phyloP scores from a whole-genome alignment of 2,888 invertebrate genomes.

The Leucophenga maculata region DNA sequence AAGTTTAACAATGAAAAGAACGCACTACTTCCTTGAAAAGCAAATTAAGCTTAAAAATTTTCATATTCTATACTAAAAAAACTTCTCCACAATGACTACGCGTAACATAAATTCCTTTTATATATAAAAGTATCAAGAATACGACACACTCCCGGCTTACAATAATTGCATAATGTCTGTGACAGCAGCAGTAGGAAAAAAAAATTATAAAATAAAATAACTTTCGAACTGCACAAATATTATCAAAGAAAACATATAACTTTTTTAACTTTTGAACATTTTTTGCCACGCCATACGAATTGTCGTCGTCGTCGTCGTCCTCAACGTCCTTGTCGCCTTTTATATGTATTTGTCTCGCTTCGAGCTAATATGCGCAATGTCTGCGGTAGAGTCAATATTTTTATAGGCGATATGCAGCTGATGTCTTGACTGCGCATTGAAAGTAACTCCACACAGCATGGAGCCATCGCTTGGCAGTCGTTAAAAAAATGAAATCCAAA shows the following conservation, averaged over 20 bases:
- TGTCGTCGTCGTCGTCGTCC: no score
- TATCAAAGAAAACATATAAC: slow-evolving; percentile 1
- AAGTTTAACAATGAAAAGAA: no score
- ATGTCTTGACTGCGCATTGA: background rate
- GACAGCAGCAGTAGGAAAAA: background rate
- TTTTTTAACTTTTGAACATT: background rate
- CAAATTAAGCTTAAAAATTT: no score
- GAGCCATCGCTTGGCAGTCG: background rate
- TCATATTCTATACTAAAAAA: no score
- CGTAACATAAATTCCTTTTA: no score
- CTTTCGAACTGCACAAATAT: background rate
- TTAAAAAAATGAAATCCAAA: background rate
- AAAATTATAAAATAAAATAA: background rate
- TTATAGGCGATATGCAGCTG: background rate
- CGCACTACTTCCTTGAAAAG: no score
- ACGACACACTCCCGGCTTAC: background rate
- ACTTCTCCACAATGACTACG: no score
- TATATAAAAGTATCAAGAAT: background rate
- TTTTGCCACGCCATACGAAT: background rate
- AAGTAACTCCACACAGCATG: background rate
- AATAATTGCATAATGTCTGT: background rate
- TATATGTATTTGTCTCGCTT: no score
- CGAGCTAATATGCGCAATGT: no score
- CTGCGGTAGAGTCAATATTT: slow-evolving; percentile 10
- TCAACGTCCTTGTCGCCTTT: no score